Evolutionary conservation across 2,113 vertebrate genomes (phyloP).

Genomic region (Porphyrio hochstetteri): DNA sequence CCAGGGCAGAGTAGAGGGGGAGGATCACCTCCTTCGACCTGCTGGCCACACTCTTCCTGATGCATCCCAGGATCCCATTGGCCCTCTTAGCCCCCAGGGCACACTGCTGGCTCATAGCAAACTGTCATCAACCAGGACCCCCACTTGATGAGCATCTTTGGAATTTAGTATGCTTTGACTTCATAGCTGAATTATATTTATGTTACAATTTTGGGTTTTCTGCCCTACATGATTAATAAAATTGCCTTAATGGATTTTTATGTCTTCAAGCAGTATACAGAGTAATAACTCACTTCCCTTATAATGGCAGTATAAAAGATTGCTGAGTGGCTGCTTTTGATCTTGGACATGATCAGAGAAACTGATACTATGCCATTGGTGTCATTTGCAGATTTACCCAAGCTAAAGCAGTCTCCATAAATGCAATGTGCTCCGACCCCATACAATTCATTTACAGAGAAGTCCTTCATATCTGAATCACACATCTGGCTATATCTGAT

Average conservation of each 20-base stretch:
- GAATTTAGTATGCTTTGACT: neutral
- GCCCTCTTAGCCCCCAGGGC: too few species aligned
- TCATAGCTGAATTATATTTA: neutral
- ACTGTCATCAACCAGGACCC: too few species aligned
- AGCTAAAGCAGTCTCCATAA: neutral
- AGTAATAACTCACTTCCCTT: neutral
- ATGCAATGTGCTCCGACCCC: neutral
- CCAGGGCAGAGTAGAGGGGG: too few species aligned
- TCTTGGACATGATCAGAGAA: neutral
- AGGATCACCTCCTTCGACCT: too few species aligned
- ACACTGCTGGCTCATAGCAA: too few species aligned
- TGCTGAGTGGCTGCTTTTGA: neutral
- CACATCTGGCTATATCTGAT: neutral
- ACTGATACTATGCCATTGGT: neutral
- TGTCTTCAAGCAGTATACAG: neutral
- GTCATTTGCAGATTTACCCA: neutral
- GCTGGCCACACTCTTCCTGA: too few species aligned
- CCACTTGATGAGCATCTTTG: neutral
- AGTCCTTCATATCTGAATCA: neutral
- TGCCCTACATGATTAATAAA: neutral
- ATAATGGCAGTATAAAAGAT: neutral
- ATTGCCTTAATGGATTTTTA: neutral
- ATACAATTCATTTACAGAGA: neutral
- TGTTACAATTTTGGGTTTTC: neutral
- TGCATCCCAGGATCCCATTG: too few species aligned